A percentile compares a stretch with the other conserved stretches of the same genome.
Conservation (phyloP, 2,888 invertebrate genomes). For the Leptinotarsa haldemani region DNA sequence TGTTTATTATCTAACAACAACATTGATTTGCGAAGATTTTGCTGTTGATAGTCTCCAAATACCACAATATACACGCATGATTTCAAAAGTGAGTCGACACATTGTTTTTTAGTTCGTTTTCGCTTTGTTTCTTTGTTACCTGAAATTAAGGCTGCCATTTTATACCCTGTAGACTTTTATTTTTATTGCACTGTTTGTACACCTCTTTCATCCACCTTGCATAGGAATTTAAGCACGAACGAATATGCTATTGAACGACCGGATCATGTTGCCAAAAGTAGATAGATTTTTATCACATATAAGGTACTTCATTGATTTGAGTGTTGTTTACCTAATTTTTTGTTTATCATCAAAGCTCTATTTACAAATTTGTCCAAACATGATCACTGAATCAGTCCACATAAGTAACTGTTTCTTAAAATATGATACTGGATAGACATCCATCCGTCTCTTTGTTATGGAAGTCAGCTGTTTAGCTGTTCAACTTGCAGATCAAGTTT, state of each 20-base stretch:
- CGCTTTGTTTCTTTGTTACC: conserved; percentile 55
- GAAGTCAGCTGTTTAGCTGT: conserved; percentile 64
- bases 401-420: not conserved
- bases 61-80: conserved; percentile 55
- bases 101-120: conserved; percentile 41
- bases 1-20: conserved; percentile 51
- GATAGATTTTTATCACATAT: not conserved
- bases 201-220: conserved; percentile 10
- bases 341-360: not conserved
- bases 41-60: conserved; percentile 51
- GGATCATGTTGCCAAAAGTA: not conserved
- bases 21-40: conserved; percentile 55
- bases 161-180: conserved; percentile 49
- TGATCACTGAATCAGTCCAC: too few species aligned
- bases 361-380: not conserved
- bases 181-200: conserved; percentile 20
- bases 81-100: conserved; percentile 55
- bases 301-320: not conserved
- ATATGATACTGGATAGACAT: not conserved
- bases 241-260: not conserved
- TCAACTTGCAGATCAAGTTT: conserved; percentile 50
- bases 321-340: conserved; percentile 7
- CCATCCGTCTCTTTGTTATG: conserved; percentile 61
- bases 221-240: not conserved
- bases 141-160: conserved; percentile 58